phyloP scores from a whole-genome alignment of 1,140 invertebrate species.

The Drosophila lowei region DNA sequence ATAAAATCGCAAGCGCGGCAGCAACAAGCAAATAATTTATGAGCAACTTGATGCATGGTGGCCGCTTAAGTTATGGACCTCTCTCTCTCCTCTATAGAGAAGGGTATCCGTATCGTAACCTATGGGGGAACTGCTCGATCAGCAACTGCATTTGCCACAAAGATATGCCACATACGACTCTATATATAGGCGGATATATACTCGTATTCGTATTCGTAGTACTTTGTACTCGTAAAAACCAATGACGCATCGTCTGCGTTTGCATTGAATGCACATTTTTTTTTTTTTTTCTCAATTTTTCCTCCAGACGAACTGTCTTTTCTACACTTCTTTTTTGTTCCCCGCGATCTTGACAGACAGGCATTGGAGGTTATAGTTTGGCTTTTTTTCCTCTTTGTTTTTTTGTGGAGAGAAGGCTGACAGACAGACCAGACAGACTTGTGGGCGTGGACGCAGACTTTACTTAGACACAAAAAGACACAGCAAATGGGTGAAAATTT shows the following conservation, averaged over 20 bases:
- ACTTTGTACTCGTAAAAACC: constrained; percentile 29
- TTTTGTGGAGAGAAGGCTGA: constrained; percentile 14
- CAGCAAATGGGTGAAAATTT: constrained; percentile 13
- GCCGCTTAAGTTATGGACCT: constrained; percentile 69
- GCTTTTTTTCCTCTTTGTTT: constrained; percentile 7
- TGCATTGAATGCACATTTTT: constrained; percentile 68
- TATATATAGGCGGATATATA: constrained; percentile 7
- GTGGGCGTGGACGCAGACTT: constrained; percentile 34
- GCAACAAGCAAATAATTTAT: constrained; percentile 77
- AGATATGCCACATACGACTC: constrained; percentile 6
- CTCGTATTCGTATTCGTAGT: background rate
- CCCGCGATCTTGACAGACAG: constrained; percentile 11
- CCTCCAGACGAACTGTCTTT: constrained; percentile 62
- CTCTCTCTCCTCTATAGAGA: background rate
- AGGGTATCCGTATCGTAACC: background rate
- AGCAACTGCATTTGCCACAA: constrained; percentile 54
- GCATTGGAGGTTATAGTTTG: constrained; percentile 1
- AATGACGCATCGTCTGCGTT: constrained; percentile 74
- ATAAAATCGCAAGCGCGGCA: constrained; percentile 70
- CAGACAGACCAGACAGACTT: constrained; percentile 23
- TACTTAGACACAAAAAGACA: constrained; percentile 18
- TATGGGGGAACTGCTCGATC: constrained; percentile 61
- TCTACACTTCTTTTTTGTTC: constrained; percentile 3
- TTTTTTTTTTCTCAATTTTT: constrained; percentile 31
- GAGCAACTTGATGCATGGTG: constrained; percentile 76